Evolutionary conservation across 2,797 vertebrate genomes (phyloP), one percentile per base, ranked within the genome.

Genomic region (Gymnopithys bicolor): DNA sequence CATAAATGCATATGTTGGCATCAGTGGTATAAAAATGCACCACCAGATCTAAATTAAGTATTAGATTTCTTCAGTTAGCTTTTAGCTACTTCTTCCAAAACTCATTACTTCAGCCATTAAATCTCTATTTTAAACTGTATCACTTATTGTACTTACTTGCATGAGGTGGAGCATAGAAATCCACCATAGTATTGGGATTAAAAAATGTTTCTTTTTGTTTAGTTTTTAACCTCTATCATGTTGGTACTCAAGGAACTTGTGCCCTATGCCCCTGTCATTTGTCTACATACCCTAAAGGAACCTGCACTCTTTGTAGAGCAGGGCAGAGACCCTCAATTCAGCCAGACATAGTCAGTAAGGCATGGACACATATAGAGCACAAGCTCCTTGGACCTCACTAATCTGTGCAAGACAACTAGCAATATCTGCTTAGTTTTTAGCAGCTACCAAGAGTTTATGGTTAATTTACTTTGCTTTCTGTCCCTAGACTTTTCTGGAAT

Each of bases 401-500:
- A n/a, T 30, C 10, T 67, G 37, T 90, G 64, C n/a, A 77, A 68
- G 18, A 64, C 15, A 49, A 1, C 16, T 48, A 55, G 19, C 8
- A 53, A 4, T 51, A 53, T 51, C 79, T 84, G 17, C 11, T 55
- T 64, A 7, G 6, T 25, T 87, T 84, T 74, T 82, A 43, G 4
- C 56, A 53, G 5, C 3, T 14, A 39, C 7, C 1, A 2, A 3
- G 37, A 58, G 15, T 9, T 91, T 63, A 32, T 41, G 21, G 22
- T 17, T 87, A 49, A 87, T n/a, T 79, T 52, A 7, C 24, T 70
- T 55, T 87, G 9, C 23, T 90, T 81, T 94, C 87, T 93, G 25
- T 93, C 84, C 87, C 77, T 95, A 99, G 99, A 97, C 70, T 3
- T 99, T 99, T 91, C 80, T 99, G 93, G 98, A 94, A 5, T 98